Conservation (phyloP, 92 coral and sea anemone genomes). For the Actinostola sp. region DNA sequence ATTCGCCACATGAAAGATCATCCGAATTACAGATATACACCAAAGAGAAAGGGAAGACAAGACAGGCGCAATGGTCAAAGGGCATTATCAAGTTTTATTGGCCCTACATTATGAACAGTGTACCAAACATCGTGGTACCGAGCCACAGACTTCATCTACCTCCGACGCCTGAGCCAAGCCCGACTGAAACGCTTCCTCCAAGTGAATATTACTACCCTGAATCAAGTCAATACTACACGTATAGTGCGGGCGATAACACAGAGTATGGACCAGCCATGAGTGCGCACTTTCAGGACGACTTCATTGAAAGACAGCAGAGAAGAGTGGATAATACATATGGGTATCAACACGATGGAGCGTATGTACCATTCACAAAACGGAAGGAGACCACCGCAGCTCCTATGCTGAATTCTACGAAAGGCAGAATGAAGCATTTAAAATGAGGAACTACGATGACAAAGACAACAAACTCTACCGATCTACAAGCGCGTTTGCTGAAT, state of each 20-base stretch:
- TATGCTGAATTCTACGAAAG: constrained; percentile 9
- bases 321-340: constrained; percentile 4
- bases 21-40: constrained; percentile 96
- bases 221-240: constrained; percentile 38
- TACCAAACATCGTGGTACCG: constrained; percentile 56
- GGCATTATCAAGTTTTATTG: constrained; percentile 59
- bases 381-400: constrained; percentile 1
- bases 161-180: constrained; percentile 73
- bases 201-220: constrained; percentile 35
- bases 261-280: constrained; percentile 34
- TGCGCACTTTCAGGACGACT: constrained; percentile 11
- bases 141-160: constrained; percentile 70
- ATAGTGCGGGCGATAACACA: constrained; percentile 23
- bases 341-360: constrained; percentile 5
- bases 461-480: constrained; percentile 4
- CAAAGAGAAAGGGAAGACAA: constrained; percentile 71
- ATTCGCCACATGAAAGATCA: constrained; percentile 98
- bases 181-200: constrained; percentile 40
- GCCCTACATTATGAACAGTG: constrained; percentile 60
- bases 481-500: constrained; percentile 3
- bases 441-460: constrained; percentile 14
- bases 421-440: constrained; percentile 14
- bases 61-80: constrained; percentile 75
- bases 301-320: constrained; percentile 19
- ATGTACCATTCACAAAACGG: neutral